Percentiles rank a stretch among this genome's conserved stretches.
Evolutionary conservation across 2,113 vertebrate species (phyloP).

Genomic region (Hippocampus guttulatus): DNA sequence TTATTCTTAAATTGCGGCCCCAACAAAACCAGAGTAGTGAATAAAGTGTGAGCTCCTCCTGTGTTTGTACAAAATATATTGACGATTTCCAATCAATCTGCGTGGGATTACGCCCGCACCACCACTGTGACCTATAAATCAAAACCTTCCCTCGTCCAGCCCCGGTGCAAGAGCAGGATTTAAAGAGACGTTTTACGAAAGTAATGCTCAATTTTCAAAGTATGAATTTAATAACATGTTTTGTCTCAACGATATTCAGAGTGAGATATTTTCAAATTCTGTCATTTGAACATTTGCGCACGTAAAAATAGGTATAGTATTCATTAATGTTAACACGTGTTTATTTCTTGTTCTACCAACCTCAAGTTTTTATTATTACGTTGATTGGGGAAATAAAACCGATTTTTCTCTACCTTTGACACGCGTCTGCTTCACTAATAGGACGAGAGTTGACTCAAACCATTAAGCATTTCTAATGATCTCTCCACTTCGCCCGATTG

Average conservation of each 20-base stretch:
- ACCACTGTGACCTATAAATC: too few relatives aligned
- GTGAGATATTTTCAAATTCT: not conserved
- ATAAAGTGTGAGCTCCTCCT: conserved; percentile 3
- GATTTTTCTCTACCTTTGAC: not conserved
- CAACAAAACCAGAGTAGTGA: conserved; percentile 55
- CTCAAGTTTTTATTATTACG: too few relatives aligned
- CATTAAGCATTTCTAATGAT: conserved; percentile 6
- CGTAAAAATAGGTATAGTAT: not conserved
- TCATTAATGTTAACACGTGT: too few relatives aligned
- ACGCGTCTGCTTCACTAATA: not conserved
- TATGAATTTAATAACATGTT: not conserved
- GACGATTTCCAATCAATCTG: not conserved
- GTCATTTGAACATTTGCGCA: not conserved
- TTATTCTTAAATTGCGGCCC: conserved; percentile 89
- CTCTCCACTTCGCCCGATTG: conserved; percentile 18
- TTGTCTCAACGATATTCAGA: not conserved
- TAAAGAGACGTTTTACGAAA: not conserved
- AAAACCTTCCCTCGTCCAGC: too few relatives aligned
- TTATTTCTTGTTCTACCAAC: too few relatives aligned
- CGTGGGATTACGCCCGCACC: not conserved
- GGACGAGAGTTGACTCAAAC: not conserved
- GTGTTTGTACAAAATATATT: not conserved
- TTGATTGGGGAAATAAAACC: not conserved
- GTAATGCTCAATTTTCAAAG: not conserved
- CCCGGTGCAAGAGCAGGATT: not conserved